These are phyloP conservation scores for Marmota flaviventris DNA, from an alignment of 2,113 vertebrate species.

Conservation along the genomic window DNA sequence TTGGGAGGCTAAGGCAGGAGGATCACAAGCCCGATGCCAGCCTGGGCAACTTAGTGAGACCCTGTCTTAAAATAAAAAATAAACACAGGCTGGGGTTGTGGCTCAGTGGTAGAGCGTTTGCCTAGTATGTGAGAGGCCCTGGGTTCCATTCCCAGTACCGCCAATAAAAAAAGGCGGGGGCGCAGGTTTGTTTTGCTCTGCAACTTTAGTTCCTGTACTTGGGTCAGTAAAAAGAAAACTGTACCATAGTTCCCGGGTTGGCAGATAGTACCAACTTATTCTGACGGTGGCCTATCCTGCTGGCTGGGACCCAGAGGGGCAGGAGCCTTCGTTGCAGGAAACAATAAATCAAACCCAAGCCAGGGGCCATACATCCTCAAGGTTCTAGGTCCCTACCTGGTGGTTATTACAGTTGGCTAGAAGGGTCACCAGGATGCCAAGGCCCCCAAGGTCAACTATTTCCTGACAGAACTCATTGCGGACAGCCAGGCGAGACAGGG, in stretches of 20 bases:
- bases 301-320: neutral
- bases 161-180: neutral
- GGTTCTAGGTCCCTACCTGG: slow-evolving; percentile 85
- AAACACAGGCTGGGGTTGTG: too few relatives aligned
- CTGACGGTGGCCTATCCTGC: too few relatives aligned
- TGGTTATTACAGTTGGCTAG: slow-evolving; percentile 93
- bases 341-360: neutral
- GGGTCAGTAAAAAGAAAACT: neutral
- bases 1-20: neutral
- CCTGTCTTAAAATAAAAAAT: neutral
- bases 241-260: neutral
- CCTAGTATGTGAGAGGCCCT: too few relatives aligned
- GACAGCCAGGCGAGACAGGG: slow-evolving; percentile 93
- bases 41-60: neutral
- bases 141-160: neutral
- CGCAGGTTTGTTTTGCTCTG: neutral
- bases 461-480: slow-evolving; percentile 99
- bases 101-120: neutral
- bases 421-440: slow-evolving; percentile 92
- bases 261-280: neutral
- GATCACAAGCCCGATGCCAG: neutral
- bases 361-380: too few relatives aligned
- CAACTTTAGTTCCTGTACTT: neutral
- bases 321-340: neutral
- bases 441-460: slow-evolving; percentile 95